These are phyloP conservation scores for Pseudorasbora parva DNA, from an alignment of 2,113 vertebrate species.

Conservation along the genomic window DNA sequence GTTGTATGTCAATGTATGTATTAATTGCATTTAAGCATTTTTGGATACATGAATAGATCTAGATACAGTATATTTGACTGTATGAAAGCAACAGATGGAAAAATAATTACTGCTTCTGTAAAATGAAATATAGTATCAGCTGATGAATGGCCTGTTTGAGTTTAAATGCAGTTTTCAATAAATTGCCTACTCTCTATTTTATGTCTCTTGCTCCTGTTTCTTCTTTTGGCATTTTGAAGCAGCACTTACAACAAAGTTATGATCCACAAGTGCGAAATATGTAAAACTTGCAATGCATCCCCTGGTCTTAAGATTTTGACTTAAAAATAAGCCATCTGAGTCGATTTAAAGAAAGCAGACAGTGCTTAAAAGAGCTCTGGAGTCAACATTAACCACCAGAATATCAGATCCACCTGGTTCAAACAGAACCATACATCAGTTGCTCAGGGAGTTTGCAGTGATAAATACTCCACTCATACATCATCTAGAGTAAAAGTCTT, in stretches of 20 bases:
- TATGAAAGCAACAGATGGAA: not conserved
- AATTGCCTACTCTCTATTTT: no score
- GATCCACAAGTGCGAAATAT: no score
- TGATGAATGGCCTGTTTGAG: no score
- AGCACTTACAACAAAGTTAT: no score
- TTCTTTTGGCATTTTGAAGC: no score
- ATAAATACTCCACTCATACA: constrained; percentile 62
- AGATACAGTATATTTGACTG: not conserved
- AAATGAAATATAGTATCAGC: not conserved
- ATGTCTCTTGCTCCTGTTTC: no score
- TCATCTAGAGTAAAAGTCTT: constrained; percentile 46
- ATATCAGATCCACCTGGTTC: not conserved
- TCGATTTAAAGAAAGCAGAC: not conserved
- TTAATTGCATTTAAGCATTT: not conserved
- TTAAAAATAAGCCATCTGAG: not conserved
- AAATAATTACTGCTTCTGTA: not conserved
- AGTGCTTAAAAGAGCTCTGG: not conserved
- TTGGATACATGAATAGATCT: not conserved
- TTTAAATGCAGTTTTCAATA: no score
- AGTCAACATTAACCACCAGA: constrained; percentile 33
- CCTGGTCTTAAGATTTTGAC: no score
- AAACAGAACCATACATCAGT: constrained; percentile 37
- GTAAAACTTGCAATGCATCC: no score
- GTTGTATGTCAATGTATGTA: no score
- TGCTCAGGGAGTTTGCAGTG: constrained; percentile 36